Base-by-base conservation (phyloP, 2,113 vertebrate genomes). In the Gallinago media region DNA sequence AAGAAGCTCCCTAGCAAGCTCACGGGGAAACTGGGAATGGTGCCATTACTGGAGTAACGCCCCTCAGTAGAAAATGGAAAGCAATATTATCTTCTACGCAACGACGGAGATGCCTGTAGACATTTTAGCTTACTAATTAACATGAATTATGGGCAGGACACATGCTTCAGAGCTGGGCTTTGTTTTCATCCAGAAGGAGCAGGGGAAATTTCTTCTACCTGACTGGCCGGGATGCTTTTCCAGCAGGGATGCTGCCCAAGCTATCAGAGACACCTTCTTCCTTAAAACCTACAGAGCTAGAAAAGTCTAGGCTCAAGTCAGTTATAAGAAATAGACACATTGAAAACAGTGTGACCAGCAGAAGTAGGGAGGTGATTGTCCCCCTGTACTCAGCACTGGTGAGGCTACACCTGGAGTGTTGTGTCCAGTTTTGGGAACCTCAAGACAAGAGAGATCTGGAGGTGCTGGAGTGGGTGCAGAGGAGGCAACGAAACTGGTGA, bases 201-300 rank as follows among this genome's bases (percentile, higher is more conserved):
- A 38, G 84, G 40, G 80, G 68, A 93, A 46, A 56, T 11, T 15
- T 19, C 44, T 85, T 63, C 47, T 40, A 26, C 18, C 6, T 12
- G n/a, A 42, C 34, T 20, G 21, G 11, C 17, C 27, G 40, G n/a
- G 27, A 7, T 88, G 22, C 20, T 26, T n/a, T 59, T 77, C 42
- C 32, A 82, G 19, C 6, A 31, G 1, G 1, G 40, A 62, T 1
- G 0, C n/a, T 67, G 12, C 31, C 32, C 0, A 0, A 68, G 34
- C 16, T 46, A 58, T n/a, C 8, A 65, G 47, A 74, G 8, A 29
- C 27, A 40, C 3, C 23, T 83, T 25, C 34, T 75, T 16, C 7
- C 15, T 56, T 70, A 46, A 3, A 58, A 63, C 2, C 3, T 34
- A 50, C 14, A 50, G 29, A 73, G 11, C 17, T 11, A 77, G 29